Conservation (phyloP, 2,888 invertebrate genomes). For the Conus canariensis region DNA sequence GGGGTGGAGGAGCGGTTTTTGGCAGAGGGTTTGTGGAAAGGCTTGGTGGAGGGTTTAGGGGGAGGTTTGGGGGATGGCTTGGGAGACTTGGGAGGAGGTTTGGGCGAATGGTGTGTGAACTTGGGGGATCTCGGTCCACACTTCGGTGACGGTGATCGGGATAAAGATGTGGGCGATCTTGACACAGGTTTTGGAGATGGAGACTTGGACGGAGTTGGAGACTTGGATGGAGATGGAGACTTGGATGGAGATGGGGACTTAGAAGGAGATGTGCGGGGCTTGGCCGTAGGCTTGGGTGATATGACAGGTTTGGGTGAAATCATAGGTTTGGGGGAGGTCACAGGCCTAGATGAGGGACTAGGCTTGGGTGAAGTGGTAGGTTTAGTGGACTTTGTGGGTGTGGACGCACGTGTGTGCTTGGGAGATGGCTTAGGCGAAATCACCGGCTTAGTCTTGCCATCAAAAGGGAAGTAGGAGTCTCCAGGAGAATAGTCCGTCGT, state of each 20-base stretch:
- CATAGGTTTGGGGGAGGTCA: not conserved
- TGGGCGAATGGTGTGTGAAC: not conserved
- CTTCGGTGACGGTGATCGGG: not conserved
- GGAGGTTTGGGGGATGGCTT: not conserved
- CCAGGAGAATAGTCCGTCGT: not conserved
- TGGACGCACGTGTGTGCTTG: not conserved
- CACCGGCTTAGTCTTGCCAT: not conserved
- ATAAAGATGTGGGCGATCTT: slow-evolving; percentile 1
- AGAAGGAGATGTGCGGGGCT: not conserved
- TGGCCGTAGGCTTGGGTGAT: not conserved
- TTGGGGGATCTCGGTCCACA: not conserved
- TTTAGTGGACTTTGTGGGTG: not conserved
- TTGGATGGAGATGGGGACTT: not conserved
- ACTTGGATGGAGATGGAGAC: not conserved
- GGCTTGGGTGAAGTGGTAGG: not conserved
- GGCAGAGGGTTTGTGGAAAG: not conserved
- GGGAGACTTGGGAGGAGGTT: not conserved
- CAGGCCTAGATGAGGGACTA: not conserved
- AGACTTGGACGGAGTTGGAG: not conserved
- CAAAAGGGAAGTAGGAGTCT: not conserved
- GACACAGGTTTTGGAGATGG: not conserved
- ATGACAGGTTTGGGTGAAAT: not conserved
- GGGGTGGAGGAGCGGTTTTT: not conserved
- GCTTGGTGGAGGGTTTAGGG: slow-evolving; percentile 7
- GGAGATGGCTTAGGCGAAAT: not conserved